Base-by-base conservation (phyloP, 2,797 vertebrate species). In the Syngnathus rostellatus region DNA sequence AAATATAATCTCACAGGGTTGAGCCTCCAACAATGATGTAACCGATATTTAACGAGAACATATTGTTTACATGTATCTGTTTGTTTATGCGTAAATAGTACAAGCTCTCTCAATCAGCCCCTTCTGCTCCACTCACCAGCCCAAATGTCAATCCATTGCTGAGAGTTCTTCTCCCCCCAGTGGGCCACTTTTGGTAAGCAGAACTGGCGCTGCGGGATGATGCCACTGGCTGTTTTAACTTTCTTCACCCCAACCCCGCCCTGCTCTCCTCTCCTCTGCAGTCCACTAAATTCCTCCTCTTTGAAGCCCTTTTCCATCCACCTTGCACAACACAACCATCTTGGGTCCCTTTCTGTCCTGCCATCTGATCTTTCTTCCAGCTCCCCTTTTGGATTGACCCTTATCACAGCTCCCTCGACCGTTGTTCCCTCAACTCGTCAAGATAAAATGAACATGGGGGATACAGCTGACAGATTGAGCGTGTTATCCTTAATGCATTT, bases 131-230 rank as follows among this genome's bases (percentile, higher is more conserved):
- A 41, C 68, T 63, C 69, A 67, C 23, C 58, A 25, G 71, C 70
- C 66, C 66, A 64, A 65, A 63, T 77, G 70, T 75, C 78, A 77
- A 67, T 79, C 71, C 53, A 54, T 23, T 23, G 0, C 66, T 11
- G 45, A 65, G 53, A 21, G 53, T 25, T 54, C 43, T 70, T 64
- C 71, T 14, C 58, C 60, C 68, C 50, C 66, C n/a, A n/a, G n/a
- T n/a, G n/a, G n/a, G n/a, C n/a, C n/a, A n/a, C n/a, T n/a, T n/a
- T n/a, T n/a, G n/a, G n/a, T n/a, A n/a, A n/a, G n/a, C n/a, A n/a
- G n/a, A n/a, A n/a, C n/a, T n/a, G n/a, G n/a, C n/a, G n/a, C n/a
- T n/a, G n/a, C n/a, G n/a, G n/a, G n/a, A n/a, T n/a, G n/a, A n/a
- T n/a, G n/a, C n/a, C n/a, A n/a, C n/a, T n/a, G n/a, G n/a, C n/a